These are phyloP conservation scores for Ptyas mucosa DNA, from an alignment of 2,113 vertebrate genomes.

Conservation along the genomic window DNA sequence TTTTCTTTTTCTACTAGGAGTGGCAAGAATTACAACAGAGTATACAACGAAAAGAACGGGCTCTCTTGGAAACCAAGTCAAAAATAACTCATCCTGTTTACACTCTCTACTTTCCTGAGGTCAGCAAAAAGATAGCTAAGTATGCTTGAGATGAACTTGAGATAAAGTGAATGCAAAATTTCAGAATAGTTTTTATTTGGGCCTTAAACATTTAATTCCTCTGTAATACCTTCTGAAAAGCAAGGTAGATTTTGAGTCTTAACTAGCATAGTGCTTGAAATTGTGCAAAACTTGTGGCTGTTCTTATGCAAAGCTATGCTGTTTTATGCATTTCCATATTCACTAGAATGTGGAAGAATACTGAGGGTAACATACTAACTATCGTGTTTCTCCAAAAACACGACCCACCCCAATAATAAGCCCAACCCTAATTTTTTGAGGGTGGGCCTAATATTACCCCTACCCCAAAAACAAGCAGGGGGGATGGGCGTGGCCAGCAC, in stretches of 20 bases:
- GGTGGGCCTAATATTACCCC: too few species aligned
- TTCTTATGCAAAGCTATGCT: neutral
- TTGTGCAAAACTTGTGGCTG: neutral
- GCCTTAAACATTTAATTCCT: neutral
- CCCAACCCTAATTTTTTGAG: too few species aligned
- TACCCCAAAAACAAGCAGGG: too few species aligned
- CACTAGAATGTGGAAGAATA: neutral
- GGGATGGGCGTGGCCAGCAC: too few species aligned
- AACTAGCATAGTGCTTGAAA: neutral
- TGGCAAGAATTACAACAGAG: slow-evolving; percentile 98
- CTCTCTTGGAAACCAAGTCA: slow-evolving; percentile 95
- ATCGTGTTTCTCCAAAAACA: too few species aligned
- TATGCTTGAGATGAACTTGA: neutral
- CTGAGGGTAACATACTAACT: too few species aligned
- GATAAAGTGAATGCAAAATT: neutral
- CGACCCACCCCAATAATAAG: too few species aligned
- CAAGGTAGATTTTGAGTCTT: neutral
- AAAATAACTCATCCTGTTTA: slow-evolving; percentile 96
- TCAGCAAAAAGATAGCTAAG: slow-evolving; percentile 49
- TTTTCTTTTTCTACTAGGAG: slow-evolving; percentile 75
- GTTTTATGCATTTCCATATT: neutral
- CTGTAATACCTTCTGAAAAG: neutral
- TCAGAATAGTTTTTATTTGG: neutral
- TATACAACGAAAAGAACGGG: slow-evolving; percentile 93
- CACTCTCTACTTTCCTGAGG: slow-evolving; percentile 94